A percentile compares a stretch with the other conserved stretches of the same genome.
Evolutionary conservation across 2,113 vertebrate genomes (phyloP).

Genomic region (Chamaetylas fuelleborni): DNA sequence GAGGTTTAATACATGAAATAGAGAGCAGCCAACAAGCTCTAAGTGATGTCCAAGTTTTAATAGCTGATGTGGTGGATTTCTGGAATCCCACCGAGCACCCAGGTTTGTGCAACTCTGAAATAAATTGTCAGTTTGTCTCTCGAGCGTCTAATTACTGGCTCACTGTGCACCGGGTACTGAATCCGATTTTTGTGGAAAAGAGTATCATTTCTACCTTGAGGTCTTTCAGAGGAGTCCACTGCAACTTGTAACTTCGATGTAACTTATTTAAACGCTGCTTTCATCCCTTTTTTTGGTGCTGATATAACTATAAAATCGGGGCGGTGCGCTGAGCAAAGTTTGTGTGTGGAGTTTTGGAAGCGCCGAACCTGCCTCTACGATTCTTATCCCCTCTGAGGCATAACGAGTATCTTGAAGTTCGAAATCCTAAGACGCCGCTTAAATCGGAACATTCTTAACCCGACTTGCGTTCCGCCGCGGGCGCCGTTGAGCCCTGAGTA

Average conservation of each 20-base stretch:
- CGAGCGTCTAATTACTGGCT: not conserved
- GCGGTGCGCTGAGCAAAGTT: fast-evolving
- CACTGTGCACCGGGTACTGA: not conserved
- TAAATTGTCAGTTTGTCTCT: not conserved
- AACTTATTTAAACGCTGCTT: not conserved
- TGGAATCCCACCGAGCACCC: not conserved
- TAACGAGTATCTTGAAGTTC: fast-evolving
- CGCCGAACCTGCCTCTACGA: fast-evolving
- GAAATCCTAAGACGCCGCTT: fast-evolving
- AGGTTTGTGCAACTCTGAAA: not conserved
- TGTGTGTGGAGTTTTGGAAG: fast-evolving
- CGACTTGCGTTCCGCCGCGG: too few species aligned
- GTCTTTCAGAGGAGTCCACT: not conserved
- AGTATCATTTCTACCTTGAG: not conserved
- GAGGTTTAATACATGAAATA: not conserved
- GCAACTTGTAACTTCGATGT: not conserved
- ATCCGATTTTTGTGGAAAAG: not conserved
- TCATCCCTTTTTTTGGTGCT: not conserved
- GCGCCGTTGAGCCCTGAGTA: fast-evolving
- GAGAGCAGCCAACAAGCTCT: not conserved
- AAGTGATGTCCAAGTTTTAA: not conserved
- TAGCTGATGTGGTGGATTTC: not conserved
- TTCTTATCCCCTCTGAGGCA: fast-evolving
- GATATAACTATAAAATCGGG: fast-evolving
- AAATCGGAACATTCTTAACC: fast-evolving